Evolutionary conservation across 2,797 vertebrate species (phyloP).

Genomic region (Chloroceryle inda): DNA sequence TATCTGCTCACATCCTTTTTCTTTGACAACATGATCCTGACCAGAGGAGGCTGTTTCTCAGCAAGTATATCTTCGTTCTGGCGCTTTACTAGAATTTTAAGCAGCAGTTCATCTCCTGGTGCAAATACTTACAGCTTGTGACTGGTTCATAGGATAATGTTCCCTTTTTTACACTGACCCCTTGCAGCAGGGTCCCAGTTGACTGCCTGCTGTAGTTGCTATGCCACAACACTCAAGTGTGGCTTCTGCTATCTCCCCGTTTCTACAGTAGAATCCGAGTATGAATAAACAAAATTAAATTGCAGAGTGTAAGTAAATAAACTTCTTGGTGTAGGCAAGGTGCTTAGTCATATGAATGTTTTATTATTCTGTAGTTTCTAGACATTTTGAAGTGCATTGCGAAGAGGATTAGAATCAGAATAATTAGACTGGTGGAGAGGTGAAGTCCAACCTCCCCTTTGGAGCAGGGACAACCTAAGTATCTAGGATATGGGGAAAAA

Average conservation of each 20-base stretch:
- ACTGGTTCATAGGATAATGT: background rate
- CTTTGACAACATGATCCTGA: background rate
- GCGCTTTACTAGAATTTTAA: background rate
- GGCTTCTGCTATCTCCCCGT: background rate
- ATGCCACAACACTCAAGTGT: accelerated
- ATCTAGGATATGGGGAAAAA: background rate
- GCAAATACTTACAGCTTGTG: background rate
- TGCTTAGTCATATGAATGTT: background rate
- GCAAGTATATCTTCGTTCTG: background rate
- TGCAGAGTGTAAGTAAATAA: background rate
- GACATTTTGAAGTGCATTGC: background rate
- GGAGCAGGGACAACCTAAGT: background rate
- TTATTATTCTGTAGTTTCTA: background rate
- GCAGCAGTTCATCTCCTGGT: background rate
- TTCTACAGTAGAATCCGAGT: background rate
- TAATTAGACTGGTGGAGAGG: background rate
- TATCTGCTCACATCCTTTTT: background rate
- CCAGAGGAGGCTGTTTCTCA: background rate
- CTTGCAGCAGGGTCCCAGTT: background rate
- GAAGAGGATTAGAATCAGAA: background rate
- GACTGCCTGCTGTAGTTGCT: background rate
- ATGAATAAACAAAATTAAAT: background rate
- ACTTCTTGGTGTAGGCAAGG: background rate
- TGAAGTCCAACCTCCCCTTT: background rate
- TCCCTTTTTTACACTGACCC: background rate